Evolutionary conservation across 2,888 invertebrate species (phyloP).

Genomic region (Apamea epomidion): DNA sequence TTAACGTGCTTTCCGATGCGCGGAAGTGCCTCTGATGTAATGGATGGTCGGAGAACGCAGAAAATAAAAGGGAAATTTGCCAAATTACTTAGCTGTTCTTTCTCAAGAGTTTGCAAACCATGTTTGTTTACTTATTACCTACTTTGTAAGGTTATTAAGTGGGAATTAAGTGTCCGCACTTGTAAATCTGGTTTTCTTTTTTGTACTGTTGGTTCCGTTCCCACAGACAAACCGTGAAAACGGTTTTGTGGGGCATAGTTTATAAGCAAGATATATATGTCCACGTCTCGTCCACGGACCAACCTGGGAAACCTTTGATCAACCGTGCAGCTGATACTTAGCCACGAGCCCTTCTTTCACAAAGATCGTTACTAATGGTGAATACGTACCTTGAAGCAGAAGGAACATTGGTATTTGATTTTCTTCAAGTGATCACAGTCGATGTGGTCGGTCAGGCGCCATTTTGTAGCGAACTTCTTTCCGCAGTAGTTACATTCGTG

Average conservation of each 20-base stretch:
- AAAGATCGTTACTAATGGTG: background rate
- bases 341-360: background rate
- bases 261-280: no score
- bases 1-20: background rate
- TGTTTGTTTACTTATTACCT: no score
- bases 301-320: background rate
- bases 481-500: slow-evolving; percentile 86
- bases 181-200: no score
- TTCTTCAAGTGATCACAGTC: slow-evolving; percentile 87
- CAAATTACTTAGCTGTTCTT: no score
- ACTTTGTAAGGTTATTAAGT: no score
- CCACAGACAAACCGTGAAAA: no score
- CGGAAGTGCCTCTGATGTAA: background rate
- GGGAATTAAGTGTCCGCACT: no score
- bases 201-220: no score
- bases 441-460: slow-evolving; percentile 86
- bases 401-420: slow-evolving; percentile 84
- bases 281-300: background rate
- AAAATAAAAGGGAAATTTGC: no score
- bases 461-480: slow-evolving; percentile 85
- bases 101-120: no score
- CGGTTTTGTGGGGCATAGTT: no score
- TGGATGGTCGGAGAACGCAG: background rate
- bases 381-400: slow-evolving; percentile 83
- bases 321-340: background rate